Percentiles rank a stretch among this genome's conserved stretches.
These are phyloP conservation scores for Natrix natrix DNA, from an alignment of 2,797 vertebrate genomes.

Conservation along the genomic window DNA sequence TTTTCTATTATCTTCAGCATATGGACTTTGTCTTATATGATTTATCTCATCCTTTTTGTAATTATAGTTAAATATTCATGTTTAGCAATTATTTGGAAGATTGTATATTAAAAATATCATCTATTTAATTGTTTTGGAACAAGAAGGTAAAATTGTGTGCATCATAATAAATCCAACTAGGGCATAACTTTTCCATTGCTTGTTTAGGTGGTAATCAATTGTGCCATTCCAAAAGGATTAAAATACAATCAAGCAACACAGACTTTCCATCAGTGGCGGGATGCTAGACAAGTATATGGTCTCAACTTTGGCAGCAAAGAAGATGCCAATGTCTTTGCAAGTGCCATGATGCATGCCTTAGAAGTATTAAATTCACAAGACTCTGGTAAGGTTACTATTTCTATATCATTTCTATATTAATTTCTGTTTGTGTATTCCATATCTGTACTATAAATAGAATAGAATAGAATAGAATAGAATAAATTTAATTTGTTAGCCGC, in stretches of 20 bases:
- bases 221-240: slow-evolving; percentile 98
- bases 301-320: slow-evolving; percentile 99
- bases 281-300: slow-evolving; percentile 95
- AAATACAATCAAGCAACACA: slow-evolving; percentile 99
- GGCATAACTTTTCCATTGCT: slow-evolving; percentile 23
- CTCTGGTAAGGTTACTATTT: slow-evolving; percentile 76
- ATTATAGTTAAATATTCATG: neutral
- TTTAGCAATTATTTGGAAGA: neutral
- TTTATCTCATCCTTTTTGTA: neutral
- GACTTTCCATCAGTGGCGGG: slow-evolving; percentile 99
- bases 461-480: too few species aligned
- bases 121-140: neutral
- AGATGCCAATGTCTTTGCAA: slow-evolving; percentile 98
- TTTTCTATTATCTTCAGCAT: neutral
- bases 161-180: neutral
- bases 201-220: slow-evolving; percentile 96
- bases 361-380: slow-evolving; percentile 99
- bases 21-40: neutral
- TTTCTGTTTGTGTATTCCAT: neutral
- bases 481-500: too few species aligned
- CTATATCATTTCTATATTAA: neutral
- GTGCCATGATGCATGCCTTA: slow-evolving; percentile 99
- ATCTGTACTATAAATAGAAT: neutral
- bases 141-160: neutral
- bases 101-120: neutral